Evolutionary conservation across 2,888 invertebrate genomes (phyloP), one percentile per base, ranked within the genome.

Genomic region (Drosophila lacicola): DNA sequence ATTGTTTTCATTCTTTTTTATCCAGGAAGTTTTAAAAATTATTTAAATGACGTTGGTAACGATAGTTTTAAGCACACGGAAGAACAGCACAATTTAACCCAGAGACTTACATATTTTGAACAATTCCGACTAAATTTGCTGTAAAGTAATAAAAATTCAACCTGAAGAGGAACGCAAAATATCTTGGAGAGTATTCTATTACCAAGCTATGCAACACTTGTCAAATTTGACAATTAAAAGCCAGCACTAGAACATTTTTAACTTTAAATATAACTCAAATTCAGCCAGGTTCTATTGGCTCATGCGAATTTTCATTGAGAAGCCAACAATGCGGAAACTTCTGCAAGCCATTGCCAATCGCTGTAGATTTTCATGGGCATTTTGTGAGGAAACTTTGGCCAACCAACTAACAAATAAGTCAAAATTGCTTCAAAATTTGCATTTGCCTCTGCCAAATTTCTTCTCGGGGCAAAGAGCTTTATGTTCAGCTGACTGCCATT

Each of bases 341-440:
- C 71, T 46, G 33, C 19, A 4, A 60, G 80, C 63, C 14, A 55
- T 75, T 67, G 51, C 44, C 49, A 72, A 49, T 66, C 68, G 64
- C 55, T 72, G 56, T 63, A 60, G 37, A 62, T 78, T 65, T 68
- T 70, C 62, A 55, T 63, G 46, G 56, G 11, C 17, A 61, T 60
- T 78, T 74, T 64, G 58, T 55, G 69, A 54, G 47, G 4, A 71
- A 84, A 71, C 56, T 85, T 69, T 69, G 50, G 42, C 25, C 37
- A 44, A 55, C 34, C 36, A 66, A 53, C 65, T 65, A 42, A 51
- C 41, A 80, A 66, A 80, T 69, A 82, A 72, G 71, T 57, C 57
- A 49, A 71, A 78, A 76, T 76, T 58, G 47, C 58, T 64, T 45
- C 57, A 62, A 64, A 78, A 75, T 79, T 58, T 80, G 57, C 68